Evolutionary conservation across 2,888 invertebrate species (phyloP).

Genomic region (Blastobasis lacticolella): DNA sequence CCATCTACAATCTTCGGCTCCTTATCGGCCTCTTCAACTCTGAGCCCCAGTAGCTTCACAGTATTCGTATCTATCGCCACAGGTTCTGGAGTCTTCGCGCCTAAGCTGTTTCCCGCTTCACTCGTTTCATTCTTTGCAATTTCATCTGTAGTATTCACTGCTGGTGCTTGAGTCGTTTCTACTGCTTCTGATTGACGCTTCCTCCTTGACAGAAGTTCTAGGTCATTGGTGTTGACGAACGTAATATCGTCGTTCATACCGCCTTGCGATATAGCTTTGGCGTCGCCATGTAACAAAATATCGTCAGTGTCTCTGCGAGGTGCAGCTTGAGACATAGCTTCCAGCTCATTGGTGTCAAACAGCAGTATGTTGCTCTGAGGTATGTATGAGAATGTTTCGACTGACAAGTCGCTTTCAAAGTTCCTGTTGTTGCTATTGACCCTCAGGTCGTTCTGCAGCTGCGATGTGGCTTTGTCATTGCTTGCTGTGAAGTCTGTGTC

Average conservation of each 20-base stretch:
- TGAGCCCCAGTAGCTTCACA: slow-evolving; percentile 38
- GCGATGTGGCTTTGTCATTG: slow-evolving; percentile 14
- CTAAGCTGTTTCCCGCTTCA: slow-evolving; percentile 12
- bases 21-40: slow-evolving; percentile 52
- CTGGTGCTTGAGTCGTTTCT: neutral
- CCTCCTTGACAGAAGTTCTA: too few relatives aligned
- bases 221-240: too few relatives aligned
- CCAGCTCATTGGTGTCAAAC: neutral
- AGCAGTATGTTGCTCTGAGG: neutral
- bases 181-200: neutral
- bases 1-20: slow-evolving; percentile 55
- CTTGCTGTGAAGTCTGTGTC: neutral
- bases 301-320: too few relatives aligned
- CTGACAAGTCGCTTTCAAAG: slow-evolving; percentile 15
- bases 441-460: slow-evolving; percentile 22
- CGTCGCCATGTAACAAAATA: too few relatives aligned
- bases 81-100: slow-evolving; percentile 6
- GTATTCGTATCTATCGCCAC: neutral
- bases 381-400: slow-evolving; percentile 25
- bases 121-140: neutral
- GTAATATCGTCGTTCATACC: too few relatives aligned
- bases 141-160: neutral
- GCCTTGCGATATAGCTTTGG: too few relatives aligned
- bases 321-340: neutral
- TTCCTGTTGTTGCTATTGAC: slow-evolving; percentile 23